These are phyloP conservation scores for Sphaerodactylus townsendi DNA, from an alignment of 2,113 vertebrate genomes.

Conservation along the genomic window DNA sequence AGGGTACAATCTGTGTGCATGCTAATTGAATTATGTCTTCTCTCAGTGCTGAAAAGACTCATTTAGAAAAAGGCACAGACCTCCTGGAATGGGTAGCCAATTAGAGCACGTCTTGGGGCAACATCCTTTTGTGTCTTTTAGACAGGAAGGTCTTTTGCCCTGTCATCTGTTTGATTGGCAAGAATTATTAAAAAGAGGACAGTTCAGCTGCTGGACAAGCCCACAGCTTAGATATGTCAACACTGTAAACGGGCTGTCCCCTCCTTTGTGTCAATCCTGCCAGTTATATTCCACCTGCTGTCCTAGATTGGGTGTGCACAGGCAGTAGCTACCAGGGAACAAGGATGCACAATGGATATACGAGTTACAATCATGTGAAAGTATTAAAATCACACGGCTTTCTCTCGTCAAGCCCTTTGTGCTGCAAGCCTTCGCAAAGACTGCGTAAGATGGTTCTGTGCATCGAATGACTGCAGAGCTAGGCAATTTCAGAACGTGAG, in stretches of 20 bases:
- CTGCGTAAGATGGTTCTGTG: not conserved
- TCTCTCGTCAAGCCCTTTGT: slow-evolving; percentile 27
- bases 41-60: slow-evolving; percentile 26
- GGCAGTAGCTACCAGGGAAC: slow-evolving; percentile 37
- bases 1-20: not conserved
- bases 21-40: slow-evolving; percentile 3
- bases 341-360: slow-evolving; percentile 1
- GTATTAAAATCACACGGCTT: not conserved
- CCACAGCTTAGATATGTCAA: slow-evolving; percentile 61
- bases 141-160: slow-evolving; percentile 32
- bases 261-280: slow-evolving; percentile 35
- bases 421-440: not conserved
- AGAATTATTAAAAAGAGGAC: slow-evolving; percentile 60
- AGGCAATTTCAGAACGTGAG: not conserved
- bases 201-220: slow-evolving; percentile 49
- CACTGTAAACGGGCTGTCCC: slow-evolving; percentile 39
- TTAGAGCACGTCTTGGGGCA: slow-evolving; percentile 41
- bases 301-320: slow-evolving; percentile 23
- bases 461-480: not conserved
- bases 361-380: not conserved
- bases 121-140: slow-evolving; percentile 40
- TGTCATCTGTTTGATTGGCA: slow-evolving; percentile 56
- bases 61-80: slow-evolving; percentile 27
- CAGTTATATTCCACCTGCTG: slow-evolving; percentile 44
- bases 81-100: slow-evolving; percentile 43